Base-by-base conservation (phyloP, 2,888 invertebrate genomes). In the Aporophyla nigra region DNA sequence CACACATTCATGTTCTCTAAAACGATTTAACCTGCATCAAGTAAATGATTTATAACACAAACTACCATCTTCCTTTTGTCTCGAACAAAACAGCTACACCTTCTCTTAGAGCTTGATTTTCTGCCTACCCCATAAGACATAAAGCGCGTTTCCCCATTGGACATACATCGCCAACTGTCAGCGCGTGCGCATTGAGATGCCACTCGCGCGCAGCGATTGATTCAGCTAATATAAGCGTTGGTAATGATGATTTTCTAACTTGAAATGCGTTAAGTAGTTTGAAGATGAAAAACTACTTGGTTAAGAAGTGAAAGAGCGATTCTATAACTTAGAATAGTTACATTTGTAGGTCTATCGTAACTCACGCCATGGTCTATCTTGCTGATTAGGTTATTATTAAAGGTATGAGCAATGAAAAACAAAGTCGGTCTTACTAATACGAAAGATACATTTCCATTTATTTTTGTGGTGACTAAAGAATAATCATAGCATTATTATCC, bases 151-250 rank as follows among this genome's bases (percentile, higher is more conserved):
- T 76, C 69, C 61, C 76, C 82, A 74, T 78, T 70, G 83, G 85
- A 84, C 83, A 84, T 79, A 86, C 87, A 90, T 88, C 89, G 86
- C 83, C 80, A 72, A 75, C 80, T 87, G 91, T 90, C 92, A 86
- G 74, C 74, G 72, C 69, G 9, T 2, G 62, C 51, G 87, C 86
- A 91, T 91, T 90, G 86, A 89, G 70, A 71, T 78, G 91, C 76
- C 91, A 90, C 83, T 91, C 89, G 61, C 1, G 78, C 76, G 81
- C 89, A 85, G 63, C 89, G 92, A 93, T 93, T 93, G 93, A 93
- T 93, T 92, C 92, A 90, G 90, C 90, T 92, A 93, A 93, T 91
- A 86, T 89, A 88, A 88, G 83, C 89, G 84, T 81, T 85, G 78
- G 86, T 90, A 90, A 91, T 89, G 84, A 90, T 89, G 89, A 91